phyloP scores from a whole-genome alignment of 2,888 invertebrate genomes.

The Dinocampus coccinellae region DNA sequence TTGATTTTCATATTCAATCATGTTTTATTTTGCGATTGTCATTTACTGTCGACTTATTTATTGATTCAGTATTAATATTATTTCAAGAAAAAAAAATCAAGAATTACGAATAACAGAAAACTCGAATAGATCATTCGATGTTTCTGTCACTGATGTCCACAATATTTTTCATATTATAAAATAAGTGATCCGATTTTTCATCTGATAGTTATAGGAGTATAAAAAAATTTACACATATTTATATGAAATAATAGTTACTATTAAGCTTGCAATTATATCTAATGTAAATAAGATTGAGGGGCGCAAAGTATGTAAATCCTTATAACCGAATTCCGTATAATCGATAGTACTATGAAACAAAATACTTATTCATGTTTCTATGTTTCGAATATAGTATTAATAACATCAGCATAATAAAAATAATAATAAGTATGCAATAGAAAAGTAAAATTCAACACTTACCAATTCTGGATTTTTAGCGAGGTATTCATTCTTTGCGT shows the following conservation, averaged over 20 bases:
- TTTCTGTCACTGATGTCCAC: too few species aligned
- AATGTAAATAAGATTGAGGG: too few species aligned
- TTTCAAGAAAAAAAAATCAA: too few species aligned
- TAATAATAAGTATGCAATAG: neutral
- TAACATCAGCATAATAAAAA: neutral
- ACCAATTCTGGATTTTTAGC: slow-evolving; percentile 66
- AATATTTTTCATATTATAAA: too few species aligned
- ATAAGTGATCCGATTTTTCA: too few species aligned
- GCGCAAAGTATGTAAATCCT: neutral
- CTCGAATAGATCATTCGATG: neutral
- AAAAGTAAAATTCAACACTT: slow-evolving; percentile 39
- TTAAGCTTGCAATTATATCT: too few species aligned
- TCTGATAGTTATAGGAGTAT: too few species aligned
- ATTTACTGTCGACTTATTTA: too few species aligned
- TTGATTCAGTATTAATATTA: too few species aligned
- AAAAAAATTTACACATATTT: too few species aligned
- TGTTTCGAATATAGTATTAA: neutral
- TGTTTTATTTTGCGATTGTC: slow-evolving; percentile 9
- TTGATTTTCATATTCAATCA: too few species aligned
- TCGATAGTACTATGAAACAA: neutral
- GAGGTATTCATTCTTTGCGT: slow-evolving; percentile 66
- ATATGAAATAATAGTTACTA: too few species aligned
- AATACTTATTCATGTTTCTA: neutral
- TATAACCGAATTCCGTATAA: neutral
- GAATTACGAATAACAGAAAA: neutral